phyloP scores from a whole-genome alignment of 2,888 invertebrate genomes.

The Nasonia oneida region DNA sequence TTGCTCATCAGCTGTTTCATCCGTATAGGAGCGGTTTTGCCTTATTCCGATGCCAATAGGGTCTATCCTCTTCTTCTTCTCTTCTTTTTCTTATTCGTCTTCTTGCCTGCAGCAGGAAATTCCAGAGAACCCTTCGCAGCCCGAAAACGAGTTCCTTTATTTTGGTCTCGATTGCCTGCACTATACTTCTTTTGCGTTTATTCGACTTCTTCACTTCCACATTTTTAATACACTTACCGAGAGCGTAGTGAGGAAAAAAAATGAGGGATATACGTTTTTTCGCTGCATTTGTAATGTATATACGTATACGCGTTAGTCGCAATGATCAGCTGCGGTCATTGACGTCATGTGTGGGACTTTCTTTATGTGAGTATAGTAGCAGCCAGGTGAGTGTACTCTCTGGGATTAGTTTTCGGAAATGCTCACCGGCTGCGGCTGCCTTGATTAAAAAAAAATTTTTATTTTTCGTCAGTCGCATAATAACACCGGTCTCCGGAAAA shows the following conservation, averaged over 20 bases:
- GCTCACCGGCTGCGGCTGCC: not conserved
- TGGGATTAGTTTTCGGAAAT: not conserved
- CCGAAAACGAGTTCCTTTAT: conserved; percentile 1
- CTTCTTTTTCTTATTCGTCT: not conserved
- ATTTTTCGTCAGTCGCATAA: no score
- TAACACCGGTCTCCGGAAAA: no score
- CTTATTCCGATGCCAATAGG: not conserved
- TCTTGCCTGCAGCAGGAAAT: not conserved
- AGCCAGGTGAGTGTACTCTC: not conserved
- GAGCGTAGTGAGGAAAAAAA: no score
- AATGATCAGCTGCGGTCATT: conserved; percentile 7
- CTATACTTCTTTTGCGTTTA: not conserved
- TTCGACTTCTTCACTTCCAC: not conserved
- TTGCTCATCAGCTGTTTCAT: not conserved
- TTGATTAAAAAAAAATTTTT: no score
- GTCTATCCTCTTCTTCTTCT: not conserved
- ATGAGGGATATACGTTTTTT: no score
- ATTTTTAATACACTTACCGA: not conserved
- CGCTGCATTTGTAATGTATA: not conserved
- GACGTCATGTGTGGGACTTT: not conserved
- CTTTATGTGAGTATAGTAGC: not conserved
- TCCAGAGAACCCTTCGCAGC: not conserved
- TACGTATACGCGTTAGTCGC: not conserved
- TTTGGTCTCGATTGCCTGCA: not conserved
- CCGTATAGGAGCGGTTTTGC: not conserved